Conservation (phyloP, 2,888 invertebrate species). For the Agrochola lota region DNA sequence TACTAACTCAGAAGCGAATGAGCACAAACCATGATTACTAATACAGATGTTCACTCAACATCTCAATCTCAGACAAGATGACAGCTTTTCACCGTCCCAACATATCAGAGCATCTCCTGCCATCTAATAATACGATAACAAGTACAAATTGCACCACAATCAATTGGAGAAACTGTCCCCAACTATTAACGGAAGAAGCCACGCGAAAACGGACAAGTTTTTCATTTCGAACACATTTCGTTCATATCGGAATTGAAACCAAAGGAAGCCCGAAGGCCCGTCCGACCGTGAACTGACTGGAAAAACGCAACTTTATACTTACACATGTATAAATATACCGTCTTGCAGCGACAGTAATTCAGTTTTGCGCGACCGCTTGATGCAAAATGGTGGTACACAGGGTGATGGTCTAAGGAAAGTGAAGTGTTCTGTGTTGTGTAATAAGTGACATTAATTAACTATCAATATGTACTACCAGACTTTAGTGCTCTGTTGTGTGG, state of each 20-base stretch:
- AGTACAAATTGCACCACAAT: slow-evolving; percentile 79
- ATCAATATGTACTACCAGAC: slow-evolving; percentile 77
- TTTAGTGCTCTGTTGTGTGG: slow-evolving; percentile 79
- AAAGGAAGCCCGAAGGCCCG: slow-evolving; percentile 80
- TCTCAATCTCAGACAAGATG: slow-evolving; percentile 56
- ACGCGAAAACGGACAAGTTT: slow-evolving; percentile 78
- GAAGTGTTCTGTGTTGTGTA: slow-evolving; percentile 79
- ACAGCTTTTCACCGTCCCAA: slow-evolving; percentile 54
- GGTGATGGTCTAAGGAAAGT: slow-evolving; percentile 81
- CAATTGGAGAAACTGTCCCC: slow-evolving; percentile 75
- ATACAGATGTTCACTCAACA: slow-evolving; percentile 54
- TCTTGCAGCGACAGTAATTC: slow-evolving; percentile 84
- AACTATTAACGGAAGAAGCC: slow-evolving; percentile 84
- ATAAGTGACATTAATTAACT: slow-evolving; percentile 76
- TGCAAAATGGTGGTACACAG: slow-evolving; percentile 86
- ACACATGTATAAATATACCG: slow-evolving; percentile 90
- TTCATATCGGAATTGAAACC: slow-evolving; percentile 83
- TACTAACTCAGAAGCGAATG: background rate
- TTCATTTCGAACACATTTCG: slow-evolving; percentile 81
- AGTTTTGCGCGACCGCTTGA: slow-evolving; percentile 89
- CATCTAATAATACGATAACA: slow-evolving; percentile 76
- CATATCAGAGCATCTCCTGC: slow-evolving; percentile 67
- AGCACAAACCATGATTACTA: slow-evolving; percentile 25
- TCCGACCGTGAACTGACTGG: slow-evolving; percentile 86
- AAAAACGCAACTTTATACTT: slow-evolving; percentile 87